Percentiles rank a stretch among this genome's conserved stretches.
phyloP scores from a whole-genome alignment of 2,113 vertebrate species.

The Orcinus orca region DNA sequence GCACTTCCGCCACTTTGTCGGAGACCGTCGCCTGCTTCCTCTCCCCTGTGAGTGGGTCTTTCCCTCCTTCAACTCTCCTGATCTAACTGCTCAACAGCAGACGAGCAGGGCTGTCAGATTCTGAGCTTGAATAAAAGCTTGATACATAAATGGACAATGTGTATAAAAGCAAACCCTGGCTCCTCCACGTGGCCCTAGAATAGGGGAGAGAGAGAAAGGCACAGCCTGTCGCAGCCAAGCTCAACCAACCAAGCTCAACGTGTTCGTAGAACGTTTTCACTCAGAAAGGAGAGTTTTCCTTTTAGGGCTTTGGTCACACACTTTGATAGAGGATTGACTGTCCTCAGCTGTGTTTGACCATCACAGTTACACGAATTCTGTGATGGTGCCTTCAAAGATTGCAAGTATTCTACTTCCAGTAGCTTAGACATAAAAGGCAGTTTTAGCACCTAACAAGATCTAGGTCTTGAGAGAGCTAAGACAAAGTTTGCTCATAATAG shows the following conservation, averaged over 20 bases:
- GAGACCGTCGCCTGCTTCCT: background rate
- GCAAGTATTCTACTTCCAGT: background rate
- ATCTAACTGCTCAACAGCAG: background rate
- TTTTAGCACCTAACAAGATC: background rate
- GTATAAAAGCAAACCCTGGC: too few species aligned
- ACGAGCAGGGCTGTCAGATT: background rate
- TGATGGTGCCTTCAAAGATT: background rate
- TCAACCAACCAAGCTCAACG: rapidly evolving
- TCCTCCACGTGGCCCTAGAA: background rate
- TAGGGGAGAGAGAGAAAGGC: rapidly evolving
- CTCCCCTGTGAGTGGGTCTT: rapidly evolving
- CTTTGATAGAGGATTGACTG: background rate
- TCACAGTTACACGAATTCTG: background rate
- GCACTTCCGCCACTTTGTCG: rapidly evolving
- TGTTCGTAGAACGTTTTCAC: rapidly evolving
- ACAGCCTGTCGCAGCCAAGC: rapidly evolving
- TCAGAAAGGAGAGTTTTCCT: background rate
- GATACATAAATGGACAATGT: rapidly evolving
- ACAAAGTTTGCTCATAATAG: background rate
- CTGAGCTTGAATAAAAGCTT: background rate
- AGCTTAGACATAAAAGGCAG: background rate
- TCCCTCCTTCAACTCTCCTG: background rate
- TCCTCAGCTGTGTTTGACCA: background rate
- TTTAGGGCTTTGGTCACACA: background rate
- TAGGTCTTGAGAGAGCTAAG: background rate